Evolutionary conservation across 1,140 invertebrate genomes (phyloP).

Genomic region (Pollicipes pollicipes): DNA sequence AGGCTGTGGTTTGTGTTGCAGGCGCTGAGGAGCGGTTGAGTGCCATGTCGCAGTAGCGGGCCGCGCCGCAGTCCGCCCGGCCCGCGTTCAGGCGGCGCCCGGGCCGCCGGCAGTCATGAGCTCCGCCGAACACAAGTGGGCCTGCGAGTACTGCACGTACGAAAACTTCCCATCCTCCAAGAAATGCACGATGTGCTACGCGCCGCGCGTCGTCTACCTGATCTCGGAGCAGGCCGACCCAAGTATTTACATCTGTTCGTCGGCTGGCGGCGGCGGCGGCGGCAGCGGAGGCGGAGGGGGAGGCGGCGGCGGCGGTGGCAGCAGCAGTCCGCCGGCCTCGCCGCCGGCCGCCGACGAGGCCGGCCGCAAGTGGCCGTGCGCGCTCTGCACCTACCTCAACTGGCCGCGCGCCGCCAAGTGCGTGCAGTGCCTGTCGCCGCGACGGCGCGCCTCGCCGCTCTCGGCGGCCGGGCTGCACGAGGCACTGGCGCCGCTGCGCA

Average conservation of each 20-base stretch:
- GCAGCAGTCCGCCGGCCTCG: constrained; percentile 9
- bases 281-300: constrained; percentile 9
- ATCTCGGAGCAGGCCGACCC: constrained; percentile 6
- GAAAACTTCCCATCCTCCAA: constrained; percentile 69
- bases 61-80: no score
- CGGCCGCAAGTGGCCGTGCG: constrained; percentile 55
- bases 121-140: constrained; percentile 14
- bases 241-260: not conserved
- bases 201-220: constrained; percentile 13
- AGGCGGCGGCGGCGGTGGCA: constrained; percentile 12
- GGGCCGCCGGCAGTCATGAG: not conserved
- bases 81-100: not conserved
- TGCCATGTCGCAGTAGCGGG: not conserved
- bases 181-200: constrained; percentile 76
- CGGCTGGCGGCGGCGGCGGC: constrained; percentile 15
- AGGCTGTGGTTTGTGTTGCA: not conserved
- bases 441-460: constrained; percentile 16
- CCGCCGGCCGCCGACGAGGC: constrained; percentile 10
- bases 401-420: constrained; percentile 78
- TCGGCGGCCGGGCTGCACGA: constrained; percentile 12
- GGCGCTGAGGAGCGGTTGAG: not conserved
- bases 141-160: constrained; percentile 61
- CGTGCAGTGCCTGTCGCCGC: constrained; percentile 56
- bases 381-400: constrained; percentile 83
- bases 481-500: constrained; percentile 10